phyloP scores from a whole-genome alignment of 1,140 invertebrate species.

The Drosophila orena region DNA sequence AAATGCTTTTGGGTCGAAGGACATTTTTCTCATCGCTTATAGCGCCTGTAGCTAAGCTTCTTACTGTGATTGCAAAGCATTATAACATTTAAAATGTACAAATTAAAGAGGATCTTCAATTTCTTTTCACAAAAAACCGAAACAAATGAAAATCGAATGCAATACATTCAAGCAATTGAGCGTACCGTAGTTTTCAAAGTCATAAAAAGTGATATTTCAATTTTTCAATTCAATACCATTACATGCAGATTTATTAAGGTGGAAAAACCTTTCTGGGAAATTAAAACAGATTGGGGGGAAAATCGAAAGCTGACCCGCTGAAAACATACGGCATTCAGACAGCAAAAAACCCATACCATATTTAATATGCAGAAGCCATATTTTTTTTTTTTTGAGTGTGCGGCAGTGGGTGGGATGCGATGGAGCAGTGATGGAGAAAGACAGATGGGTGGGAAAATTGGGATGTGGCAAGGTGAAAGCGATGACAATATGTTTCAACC shows the following conservation, averaged over 20 bases:
- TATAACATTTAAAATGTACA: background rate
- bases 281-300: slow-evolving; percentile 28
- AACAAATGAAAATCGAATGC: background rate
- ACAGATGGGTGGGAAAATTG: slow-evolving; percentile 33
- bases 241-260: slow-evolving; percentile 29
- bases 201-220: slow-evolving; percentile 8
- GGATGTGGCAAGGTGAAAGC: slow-evolving; percentile 17
- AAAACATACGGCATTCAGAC: background rate
- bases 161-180: slow-evolving; percentile 12
- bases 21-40: slow-evolving; percentile 3
- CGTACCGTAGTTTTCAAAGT: slow-evolving; percentile 5
- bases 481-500: slow-evolving; percentile 44
- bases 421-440: slow-evolving; percentile 23
- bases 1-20: slow-evolving; percentile 11
- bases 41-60: background rate
- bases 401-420: background rate
- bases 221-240: slow-evolving; percentile 35
- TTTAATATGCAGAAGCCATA: slow-evolving; percentile 12
- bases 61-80: background rate
- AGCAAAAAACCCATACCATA: background rate
- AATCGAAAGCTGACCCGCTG: slow-evolving; percentile 18
- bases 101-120: background rate
- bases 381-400: slow-evolving; percentile 24
- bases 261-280: slow-evolving; percentile 24
- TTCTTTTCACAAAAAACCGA: background rate